Base-by-base conservation (phyloP, 2,797 vertebrate species). In the Anniella stebbinsi region DNA sequence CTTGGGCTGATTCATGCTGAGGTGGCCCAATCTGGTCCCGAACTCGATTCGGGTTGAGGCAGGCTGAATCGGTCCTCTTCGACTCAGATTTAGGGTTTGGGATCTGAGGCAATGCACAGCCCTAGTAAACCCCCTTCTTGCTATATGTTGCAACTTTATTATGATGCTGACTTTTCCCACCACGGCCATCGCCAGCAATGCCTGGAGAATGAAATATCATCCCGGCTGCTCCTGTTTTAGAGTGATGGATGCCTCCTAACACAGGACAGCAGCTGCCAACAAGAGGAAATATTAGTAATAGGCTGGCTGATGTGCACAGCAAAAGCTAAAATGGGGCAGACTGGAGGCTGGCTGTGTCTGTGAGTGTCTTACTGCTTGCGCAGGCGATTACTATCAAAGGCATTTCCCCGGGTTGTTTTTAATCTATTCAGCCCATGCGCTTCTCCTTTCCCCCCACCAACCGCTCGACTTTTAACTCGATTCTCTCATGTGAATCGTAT, bases 401-500 rank as follows among this genome's bases (percentile, higher is more conserved):
- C 30, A 54, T 1, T 25, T 87, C 67, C 9, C 0, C 41, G 70
- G 72, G 54, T 70, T 48, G 81, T 36, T 33, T 88, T 85, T 85
- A 73, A 41, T 75, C 84, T 80, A 51, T 48, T 80, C 75, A 66
- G 9, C 38, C 0, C 0, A 45, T 66, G 5, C 84, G n/a, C 66
- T 85, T 70, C 88, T 13, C 87, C 38, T 25, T 67, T 28, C 36
- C 75, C 75, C 73, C 51, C 18, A 83, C 89, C 63, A 80, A 51
- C 54, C 70, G 78, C 33, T 82, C 60, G 45, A 81, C 87, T 91
- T 84, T 78, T 2, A 0, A 2, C 30, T 41, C 77, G 86, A 72
- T 38, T 87, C 77, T 91, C 80, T 89, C 92, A 89, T 75, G 54
- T 51, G 87, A 81, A 81, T 45, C 66, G 1, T 78, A 87, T 85